Evolutionary conservation across 2,888 invertebrate species (phyloP), one percentile per base, ranked within the genome.

Genomic region (Sisyra nigra): DNA sequence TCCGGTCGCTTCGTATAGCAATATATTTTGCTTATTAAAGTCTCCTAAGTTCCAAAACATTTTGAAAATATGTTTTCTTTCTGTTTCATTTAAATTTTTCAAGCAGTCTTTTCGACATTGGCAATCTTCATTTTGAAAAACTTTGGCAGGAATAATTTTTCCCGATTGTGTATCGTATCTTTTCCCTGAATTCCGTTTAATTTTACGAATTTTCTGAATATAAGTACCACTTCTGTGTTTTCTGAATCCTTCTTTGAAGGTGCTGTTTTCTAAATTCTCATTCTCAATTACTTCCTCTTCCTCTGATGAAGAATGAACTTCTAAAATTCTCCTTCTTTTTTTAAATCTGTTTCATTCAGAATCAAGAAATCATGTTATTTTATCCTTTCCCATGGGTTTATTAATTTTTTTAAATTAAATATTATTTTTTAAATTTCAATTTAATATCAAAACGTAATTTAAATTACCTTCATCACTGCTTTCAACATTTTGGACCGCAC

Each of bases 1-100:
- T 46, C 47, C 41, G 39, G 41, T 11, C 45, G 44, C 43, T 38
- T 43, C 47, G 43, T 47, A 44, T 31, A 49, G 42, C 8, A 50
- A 49, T 46, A 48, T 4, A 50, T 51, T 48, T 48, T 48, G 45
- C 45, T 49, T 48, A 31, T 50, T 47, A 47, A 50, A 49, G 48
- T 50, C 48, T 44, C 37, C 47, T 45, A 50, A 46, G 40, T 30
- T 4, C 48, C 50, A 48, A 49, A 50, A 49, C 39, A 44, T 5
- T 3, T 36, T 14, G 15, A 36, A 36, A 36, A 13, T 36, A 13
- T n/a, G 14, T 36, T 3, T 36, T 14, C 36, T n/a, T 3, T 36
- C 36, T 36, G 11, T 15, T 11, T 36, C 3, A 11, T 5, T 6
- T 13, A 36, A 2, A 36, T 13, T 11, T 11, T 3, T 6, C 5